A percentile compares a stretch with the other conserved stretches of the same genome.
Evolutionary conservation across 2,888 invertebrate genomes (phyloP).

Genomic region (Limnephilus marmoratus): DNA sequence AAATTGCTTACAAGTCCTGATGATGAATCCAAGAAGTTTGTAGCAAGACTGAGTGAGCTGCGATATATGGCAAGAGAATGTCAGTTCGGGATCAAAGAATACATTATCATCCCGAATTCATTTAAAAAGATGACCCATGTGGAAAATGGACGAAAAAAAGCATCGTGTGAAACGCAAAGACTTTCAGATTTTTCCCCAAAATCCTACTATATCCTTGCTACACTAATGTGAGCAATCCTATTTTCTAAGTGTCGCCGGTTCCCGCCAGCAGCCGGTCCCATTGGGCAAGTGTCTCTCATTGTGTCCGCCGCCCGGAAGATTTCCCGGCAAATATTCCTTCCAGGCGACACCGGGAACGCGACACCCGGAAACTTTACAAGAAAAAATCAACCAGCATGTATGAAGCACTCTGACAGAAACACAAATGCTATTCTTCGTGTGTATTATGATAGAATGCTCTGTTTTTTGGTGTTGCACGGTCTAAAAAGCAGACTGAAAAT

Average conservation of each 20-base stretch:
- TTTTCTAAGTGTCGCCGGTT: no score
- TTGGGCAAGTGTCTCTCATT: not conserved
- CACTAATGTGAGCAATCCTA: not conserved
- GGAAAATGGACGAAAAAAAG: no score
- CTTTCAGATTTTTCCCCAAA: not conserved
- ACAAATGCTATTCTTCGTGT: not conserved
- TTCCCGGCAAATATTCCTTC: not conserved
- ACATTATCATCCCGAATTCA: no score
- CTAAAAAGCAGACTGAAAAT: no score
- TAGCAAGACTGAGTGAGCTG: no score
- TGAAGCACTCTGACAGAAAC: not conserved
- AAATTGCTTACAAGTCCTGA: no score
- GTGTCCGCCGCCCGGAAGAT: not conserved
- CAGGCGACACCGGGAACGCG: not conserved
- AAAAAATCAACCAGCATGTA: not conserved
- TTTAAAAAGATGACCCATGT: no score
- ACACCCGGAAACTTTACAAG: not conserved
- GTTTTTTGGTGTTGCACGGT: no score
- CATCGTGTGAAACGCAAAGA: not conserved
- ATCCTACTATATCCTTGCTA: not conserved
- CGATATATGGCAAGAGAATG: no score
- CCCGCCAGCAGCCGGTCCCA: not conserved
- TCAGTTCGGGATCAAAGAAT: no score
- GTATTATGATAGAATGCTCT: not conserved
- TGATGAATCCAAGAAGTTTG: no score